Conservation (phyloP, 2,888 invertebrate species). For the Ophraella communa region DNA sequence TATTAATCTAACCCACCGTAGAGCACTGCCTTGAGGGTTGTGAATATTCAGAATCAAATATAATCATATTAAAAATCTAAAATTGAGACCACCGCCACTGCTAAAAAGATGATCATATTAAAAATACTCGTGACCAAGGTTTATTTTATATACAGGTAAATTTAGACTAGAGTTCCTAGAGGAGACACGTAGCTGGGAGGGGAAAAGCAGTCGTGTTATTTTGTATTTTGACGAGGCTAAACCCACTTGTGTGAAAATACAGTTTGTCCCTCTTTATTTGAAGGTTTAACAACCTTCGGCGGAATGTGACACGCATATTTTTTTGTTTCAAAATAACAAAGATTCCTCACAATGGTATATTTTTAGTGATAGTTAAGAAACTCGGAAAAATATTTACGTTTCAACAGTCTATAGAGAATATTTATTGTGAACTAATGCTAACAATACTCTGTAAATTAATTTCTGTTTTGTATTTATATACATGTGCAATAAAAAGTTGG, state of each 20-base stretch:
- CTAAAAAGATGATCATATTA: conserved; percentile 3
- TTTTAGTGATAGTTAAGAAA: background rate
- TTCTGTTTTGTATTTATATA: background rate
- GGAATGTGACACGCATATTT: conserved; percentile 6
- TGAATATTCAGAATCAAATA: no score
- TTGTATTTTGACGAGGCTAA: conserved; percentile 21
- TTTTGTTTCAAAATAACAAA: conserved; percentile 4
- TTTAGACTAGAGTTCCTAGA: conserved; percentile 16
- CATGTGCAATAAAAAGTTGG: background rate
- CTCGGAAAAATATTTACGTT: background rate
- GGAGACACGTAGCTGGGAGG: background rate
- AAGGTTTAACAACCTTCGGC: conserved; percentile 23
- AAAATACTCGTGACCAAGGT: conserved; percentile 22
- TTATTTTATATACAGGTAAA: conserved; percentile 27
- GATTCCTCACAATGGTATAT: background rate
- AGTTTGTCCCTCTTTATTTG: conserved; percentile 19
- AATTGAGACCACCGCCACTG: background rate
- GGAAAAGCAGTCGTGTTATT: conserved; percentile 3
- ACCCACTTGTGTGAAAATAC: conserved; percentile 24
- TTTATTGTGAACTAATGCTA: background rate
- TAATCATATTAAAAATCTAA: background rate
- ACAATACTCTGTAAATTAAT: no score
- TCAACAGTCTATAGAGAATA: background rate
- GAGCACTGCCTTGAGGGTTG: no score
- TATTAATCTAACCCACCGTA: no score